Base-by-base conservation (phyloP, 2,113 vertebrate genomes). In the Pelecanus crispus region DNA sequence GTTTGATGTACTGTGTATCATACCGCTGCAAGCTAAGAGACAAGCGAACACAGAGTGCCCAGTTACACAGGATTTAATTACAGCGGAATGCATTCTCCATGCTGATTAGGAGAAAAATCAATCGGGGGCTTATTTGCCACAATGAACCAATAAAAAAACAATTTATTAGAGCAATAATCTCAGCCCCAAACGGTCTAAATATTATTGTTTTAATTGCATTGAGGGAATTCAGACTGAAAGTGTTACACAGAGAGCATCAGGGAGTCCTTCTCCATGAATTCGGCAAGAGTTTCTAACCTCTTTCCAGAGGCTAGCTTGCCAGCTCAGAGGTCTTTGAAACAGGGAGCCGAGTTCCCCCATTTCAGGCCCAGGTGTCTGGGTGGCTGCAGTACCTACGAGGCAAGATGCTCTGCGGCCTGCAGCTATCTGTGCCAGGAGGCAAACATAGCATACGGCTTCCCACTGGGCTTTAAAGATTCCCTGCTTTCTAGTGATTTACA, bases 1-100 rank as follows among this genome's bases (percentile, higher is more conserved):
- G 38, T 88, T 84, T 63, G 94, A 86, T 89, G 95, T 36, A 61
- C 81, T 72, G 70, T 68, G 58, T 94, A 94, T 96, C 81, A 44
- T 84, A 63, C 62, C 70, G 10, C 92, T 68, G 91, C 86, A 59
- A 93, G 84, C 80, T 8, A 42, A 56, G 67, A 95, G 91, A 88
- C 49, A 12, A 59, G 73, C 15, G 83, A 92, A 62, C 42, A 50
- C 79, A 66, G 53, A 94, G 90, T 75, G 81, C 87, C 86, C 82
- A 31, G 83, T 92, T 95, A 88, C 90, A 58, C 52, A 2, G 86
- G 87, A 97, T 97, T 97, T 97, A 98, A 97, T 98, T 97, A 96
- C 90, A 90, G 80, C 17, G 55, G 82, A 95, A 86, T 91, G 89
- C 82, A 93, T 93, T 96, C 95, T 97, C 87, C 94, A 86, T 91